Percentiles rank a stretch among this genome's conserved stretches.
phyloP scores from a whole-genome alignment of 1,140 invertebrate species.

The Adelges cooleyi region DNA sequence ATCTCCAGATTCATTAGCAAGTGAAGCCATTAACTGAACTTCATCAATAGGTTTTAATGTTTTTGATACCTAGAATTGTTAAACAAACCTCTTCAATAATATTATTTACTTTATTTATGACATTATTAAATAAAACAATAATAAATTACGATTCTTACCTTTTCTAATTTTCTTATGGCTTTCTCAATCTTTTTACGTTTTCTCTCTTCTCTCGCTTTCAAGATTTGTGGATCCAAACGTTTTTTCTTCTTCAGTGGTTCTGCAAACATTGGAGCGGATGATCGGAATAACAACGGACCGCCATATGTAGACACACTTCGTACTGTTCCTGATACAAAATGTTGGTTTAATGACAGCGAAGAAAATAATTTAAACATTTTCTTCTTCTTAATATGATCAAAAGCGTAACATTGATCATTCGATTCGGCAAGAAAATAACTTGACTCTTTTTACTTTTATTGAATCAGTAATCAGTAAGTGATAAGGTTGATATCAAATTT shows the following conservation, averaged over 20 bases:
- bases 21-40: constrained; percentile 52
- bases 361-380: constrained; percentile 10
- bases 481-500: too few species aligned
- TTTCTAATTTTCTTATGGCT: constrained; percentile 64
- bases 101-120: too few species aligned
- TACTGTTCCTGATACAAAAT: not conserved
- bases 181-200: constrained; percentile 70
- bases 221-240: constrained; percentile 62
- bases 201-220: constrained; percentile 65
- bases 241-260: constrained; percentile 85
- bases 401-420: too few species aligned
- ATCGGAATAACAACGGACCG: constrained; percentile 1
- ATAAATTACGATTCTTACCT: constrained; percentile 44
- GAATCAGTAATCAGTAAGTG: too few species aligned
- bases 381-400: too few species aligned
- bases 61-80: constrained; percentile 9
- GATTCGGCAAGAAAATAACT: too few species aligned
- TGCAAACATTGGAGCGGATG: constrained; percentile 41
- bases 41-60: constrained; percentile 76
- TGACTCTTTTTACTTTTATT: too few species aligned
- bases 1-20: constrained; percentile 51
- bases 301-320: not conserved
- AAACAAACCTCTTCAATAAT: too few species aligned
- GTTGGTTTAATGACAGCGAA: not conserved
- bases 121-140: too few species aligned